Evolutionary conservation across 2,888 invertebrate genomes (phyloP).

Genomic region (Deilephila elpenor): DNA sequence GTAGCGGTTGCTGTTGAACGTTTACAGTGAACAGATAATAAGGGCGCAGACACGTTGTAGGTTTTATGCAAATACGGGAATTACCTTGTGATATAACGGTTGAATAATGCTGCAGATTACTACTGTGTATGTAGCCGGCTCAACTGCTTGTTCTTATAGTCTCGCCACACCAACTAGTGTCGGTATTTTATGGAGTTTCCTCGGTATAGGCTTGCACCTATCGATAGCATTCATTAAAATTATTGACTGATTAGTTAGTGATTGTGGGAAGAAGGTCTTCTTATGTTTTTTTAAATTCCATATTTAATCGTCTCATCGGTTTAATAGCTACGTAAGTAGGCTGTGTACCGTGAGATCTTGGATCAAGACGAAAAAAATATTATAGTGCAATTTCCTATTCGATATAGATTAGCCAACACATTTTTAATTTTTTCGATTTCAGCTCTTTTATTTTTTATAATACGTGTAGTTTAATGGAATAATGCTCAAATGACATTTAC

Average conservation of each 20-base stretch:
- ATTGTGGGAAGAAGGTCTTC: not conserved
- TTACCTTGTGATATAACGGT: conserved; percentile 50
- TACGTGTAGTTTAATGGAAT: no score
- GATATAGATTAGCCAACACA: no score
- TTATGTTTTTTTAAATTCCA: no score
- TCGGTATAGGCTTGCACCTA: not conserved
- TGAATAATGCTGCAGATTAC: conserved; percentile 37
- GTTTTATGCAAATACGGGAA: conserved; percentile 55
- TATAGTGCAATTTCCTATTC: not conserved
- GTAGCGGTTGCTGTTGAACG: conserved; percentile 30
- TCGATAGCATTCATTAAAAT: not conserved
- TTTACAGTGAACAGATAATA: conserved; percentile 44
- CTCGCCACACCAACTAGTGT: not conserved
- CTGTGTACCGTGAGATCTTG: no score
- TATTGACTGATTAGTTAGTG: not conserved
- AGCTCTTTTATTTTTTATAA: no score
- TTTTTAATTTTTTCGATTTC: no score
- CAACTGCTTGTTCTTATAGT: conserved; percentile 13
- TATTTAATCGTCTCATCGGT: no score
- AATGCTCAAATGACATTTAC: no score
- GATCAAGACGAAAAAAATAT: not conserved
- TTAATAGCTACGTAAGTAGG: no score
- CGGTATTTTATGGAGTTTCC: not conserved
- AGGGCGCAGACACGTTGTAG: conserved; percentile 33
- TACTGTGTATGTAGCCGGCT: conserved; percentile 10